Evolutionary conservation across 2,888 invertebrate genomes (phyloP).

Genomic region (Hofmannophila pseudospretella): DNA sequence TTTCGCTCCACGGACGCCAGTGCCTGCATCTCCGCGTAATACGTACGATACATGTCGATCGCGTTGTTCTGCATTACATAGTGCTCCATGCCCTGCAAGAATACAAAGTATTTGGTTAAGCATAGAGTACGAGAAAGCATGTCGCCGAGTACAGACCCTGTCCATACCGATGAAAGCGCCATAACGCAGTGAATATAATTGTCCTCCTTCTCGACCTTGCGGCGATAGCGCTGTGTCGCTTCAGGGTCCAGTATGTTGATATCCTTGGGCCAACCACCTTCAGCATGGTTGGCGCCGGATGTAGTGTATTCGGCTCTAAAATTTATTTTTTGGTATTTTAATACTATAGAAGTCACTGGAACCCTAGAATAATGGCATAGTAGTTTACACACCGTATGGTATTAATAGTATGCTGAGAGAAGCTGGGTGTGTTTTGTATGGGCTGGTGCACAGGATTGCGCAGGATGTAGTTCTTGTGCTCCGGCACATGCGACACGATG

Average conservation of each 20-base stretch:
- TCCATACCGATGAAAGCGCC: conserved; percentile 54
- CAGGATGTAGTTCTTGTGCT: conserved; percentile 59
- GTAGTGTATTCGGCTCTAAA: conserved; percentile 76
- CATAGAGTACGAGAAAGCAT: too few species aligned
- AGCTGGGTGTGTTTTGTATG: conserved; percentile 62
- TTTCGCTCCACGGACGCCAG: conserved; percentile 81
- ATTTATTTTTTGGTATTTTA: too few species aligned
- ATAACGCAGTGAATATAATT: conserved; percentile 82
- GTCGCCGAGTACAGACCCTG: conserved; percentile 9
- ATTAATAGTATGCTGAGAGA: conserved; percentile 71
- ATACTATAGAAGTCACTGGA: too few species aligned
- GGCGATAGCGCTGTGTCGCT: conserved; percentile 84
- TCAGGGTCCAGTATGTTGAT: conserved; percentile 80
- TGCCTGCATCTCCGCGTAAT: conserved; percentile 85
- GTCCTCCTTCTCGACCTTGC: conserved; percentile 90
- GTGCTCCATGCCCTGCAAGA: conserved; percentile 86
- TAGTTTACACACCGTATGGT: conserved; percentile 65
- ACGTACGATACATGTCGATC: conserved; percentile 93
- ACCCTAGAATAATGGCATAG: too few species aligned
- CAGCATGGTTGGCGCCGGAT: conserved; percentile 82
- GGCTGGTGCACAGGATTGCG: conserved; percentile 71
- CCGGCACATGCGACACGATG: conserved; percentile 37
- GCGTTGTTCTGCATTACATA: conserved; percentile 94
- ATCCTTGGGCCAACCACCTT: conserved; percentile 92
- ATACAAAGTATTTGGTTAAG: too few species aligned